Evolutionary conservation across 2,113 vertebrate genomes (phyloP), one percentile per base, ranked within the genome.

Genomic region (Peromyscus leucopus): DNA sequence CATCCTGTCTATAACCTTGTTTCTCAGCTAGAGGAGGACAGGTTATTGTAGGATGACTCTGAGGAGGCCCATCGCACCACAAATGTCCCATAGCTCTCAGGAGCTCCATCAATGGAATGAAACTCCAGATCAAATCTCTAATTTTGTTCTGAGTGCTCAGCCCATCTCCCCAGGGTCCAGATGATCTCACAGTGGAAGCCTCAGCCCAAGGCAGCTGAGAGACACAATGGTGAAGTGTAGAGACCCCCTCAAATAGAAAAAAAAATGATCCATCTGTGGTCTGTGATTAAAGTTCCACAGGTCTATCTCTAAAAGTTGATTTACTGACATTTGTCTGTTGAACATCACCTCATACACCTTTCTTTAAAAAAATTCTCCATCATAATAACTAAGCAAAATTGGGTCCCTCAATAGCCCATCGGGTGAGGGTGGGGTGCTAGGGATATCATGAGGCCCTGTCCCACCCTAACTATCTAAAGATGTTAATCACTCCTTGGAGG

Each of bases 51-150:
- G 13, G 48, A 31, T 76, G 19, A 36, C n/a, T 65, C 1, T 16
- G 2, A 17, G 19, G 3, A 59, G 16, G 0, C 8, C 7, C 22
- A 5, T 86, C 51, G 48, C 0, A 55, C 1, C 24, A 15, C n/a
- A n/a, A 46, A 51, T 17, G 2, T 1, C 2, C 6, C 19, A 28
- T 2, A 4, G 2, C 15, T 71, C 46, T 33, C 7, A 33, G 39
- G 2, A 46, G 11, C 61, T 95, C 65, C 57, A 86, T 42, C 42
- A 3, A 42, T 39, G 0, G 1, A 74, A 51, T 9, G 13, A 63
- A 57, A 5, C 48, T 26, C 78, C 48, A 83, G 33, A 31, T 51
- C 42, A 59, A 57, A 84, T 76, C 51, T 61, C n/a, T 36, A 55
- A 5, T 33, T 79, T 75, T 19, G 48, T 55, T 80, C 17, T 57